phyloP scores from a whole-genome alignment of 2,797 vertebrate genomes.

The Parotocinclus haroldoi region DNA sequence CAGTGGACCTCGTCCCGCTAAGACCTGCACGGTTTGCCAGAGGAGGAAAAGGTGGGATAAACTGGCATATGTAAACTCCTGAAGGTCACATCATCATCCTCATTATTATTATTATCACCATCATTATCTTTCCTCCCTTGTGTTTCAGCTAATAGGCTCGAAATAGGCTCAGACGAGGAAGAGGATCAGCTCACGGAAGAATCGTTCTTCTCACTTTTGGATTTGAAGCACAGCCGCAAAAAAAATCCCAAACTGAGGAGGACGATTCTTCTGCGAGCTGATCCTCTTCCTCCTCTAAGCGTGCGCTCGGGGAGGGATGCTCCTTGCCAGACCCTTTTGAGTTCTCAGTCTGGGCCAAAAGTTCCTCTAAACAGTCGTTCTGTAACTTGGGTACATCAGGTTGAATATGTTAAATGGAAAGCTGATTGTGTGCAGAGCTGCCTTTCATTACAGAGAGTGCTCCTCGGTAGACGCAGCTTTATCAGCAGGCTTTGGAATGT shows the following conservation, averaged over 20 bases:
- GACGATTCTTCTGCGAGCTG: no score
- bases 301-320: constrained; percentile 24
- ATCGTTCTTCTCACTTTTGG: constrained; percentile 35
- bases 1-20: constrained; percentile 38
- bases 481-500: not conserved
- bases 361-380: constrained; percentile 4
- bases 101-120: constrained; percentile 4
- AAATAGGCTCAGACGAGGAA: constrained; percentile 12
- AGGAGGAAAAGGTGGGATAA: constrained; percentile 35
- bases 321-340: constrained; percentile 27
- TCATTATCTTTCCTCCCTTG: not conserved
- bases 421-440: not conserved
- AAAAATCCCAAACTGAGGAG: constrained; percentile 41
- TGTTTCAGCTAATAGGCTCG: constrained; percentile 18
- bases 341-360: constrained; percentile 3
- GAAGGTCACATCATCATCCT: constrained; percentile 2
- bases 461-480: not conserved
- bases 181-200: constrained; percentile 11
- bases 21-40: constrained; percentile 37
- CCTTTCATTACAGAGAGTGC: constrained; percentile 19
- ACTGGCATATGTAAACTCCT: constrained; percentile 5
- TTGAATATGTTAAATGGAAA: constrained; percentile 1
- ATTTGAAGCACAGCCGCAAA: constrained; percentile 36
- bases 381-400: constrained; percentile 4
- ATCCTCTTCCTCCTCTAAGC: no score